Conservation (phyloP, 1,140 invertebrate genomes). For the Oedothorax gibbosus region DNA sequence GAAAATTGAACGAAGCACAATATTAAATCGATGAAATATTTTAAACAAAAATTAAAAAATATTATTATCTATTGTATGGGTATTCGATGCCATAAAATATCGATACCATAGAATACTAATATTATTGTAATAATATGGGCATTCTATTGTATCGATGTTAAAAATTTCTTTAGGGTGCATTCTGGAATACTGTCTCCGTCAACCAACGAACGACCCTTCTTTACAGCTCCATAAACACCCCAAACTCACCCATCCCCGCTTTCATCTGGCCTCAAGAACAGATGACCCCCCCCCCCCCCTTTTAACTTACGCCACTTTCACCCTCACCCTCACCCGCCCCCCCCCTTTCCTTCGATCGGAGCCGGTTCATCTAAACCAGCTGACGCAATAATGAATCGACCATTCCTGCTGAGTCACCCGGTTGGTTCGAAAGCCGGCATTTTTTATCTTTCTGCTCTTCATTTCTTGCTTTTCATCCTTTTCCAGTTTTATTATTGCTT, state of each 20-base stretch:
- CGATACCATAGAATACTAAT: no score
- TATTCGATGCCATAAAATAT: no score
- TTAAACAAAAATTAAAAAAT: no score
- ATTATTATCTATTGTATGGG: no score
- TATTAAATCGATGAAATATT: no score
- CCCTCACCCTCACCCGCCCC: neutral
- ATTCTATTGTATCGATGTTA: no score
- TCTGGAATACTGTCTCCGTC: no score
- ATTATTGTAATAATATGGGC: no score
- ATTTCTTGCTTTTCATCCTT: neutral
- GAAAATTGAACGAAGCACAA: no score
- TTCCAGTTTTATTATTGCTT: constrained; percentile 1
- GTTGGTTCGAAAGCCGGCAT: constrained; percentile 15
- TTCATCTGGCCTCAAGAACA: neutral
- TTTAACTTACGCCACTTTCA: neutral
- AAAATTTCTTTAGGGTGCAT: no score
- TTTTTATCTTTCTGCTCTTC: constrained; percentile 23
- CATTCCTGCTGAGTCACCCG: constrained; percentile 50
- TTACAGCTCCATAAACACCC: no score
- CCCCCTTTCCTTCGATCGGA: constrained; percentile 36
- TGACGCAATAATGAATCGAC: constrained; percentile 56
- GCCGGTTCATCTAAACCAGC: constrained; percentile 54
- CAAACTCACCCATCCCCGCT: neutral
- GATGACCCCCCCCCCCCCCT: neutral
- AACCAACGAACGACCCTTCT: no score